Evolutionary conservation across 2,888 invertebrate species (phyloP).

Genomic region (Brachyptera risi): DNA sequence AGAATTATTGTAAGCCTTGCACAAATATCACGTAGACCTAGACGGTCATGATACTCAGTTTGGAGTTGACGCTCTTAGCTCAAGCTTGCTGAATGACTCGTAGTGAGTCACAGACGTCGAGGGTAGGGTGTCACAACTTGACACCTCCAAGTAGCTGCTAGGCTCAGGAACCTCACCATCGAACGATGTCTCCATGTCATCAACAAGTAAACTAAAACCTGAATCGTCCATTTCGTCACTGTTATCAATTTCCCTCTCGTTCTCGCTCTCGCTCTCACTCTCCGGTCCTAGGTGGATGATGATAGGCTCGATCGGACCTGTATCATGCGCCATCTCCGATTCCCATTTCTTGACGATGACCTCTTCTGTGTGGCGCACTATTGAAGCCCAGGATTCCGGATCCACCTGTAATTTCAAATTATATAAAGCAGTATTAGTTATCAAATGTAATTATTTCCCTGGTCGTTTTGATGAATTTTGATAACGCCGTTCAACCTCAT

Average conservation of each 20-base stretch:
- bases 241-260: no score
- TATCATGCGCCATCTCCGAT: neutral
- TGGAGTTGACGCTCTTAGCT: no score
- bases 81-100: no score
- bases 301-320: no score
- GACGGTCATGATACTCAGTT: no score
- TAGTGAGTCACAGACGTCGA: no score
- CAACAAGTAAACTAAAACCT: no score
- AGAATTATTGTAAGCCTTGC: no score
- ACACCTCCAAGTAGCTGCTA: neutral
- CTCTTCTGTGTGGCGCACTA: neutral
- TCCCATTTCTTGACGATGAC: neutral
- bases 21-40: no score
- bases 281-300: no score
- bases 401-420: neutral
- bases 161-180: neutral
- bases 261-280: no score
- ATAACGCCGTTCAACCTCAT: neutral
- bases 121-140: neutral
- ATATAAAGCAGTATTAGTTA: neutral
- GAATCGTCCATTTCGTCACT: no score
- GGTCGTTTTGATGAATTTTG: neutral
- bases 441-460: neutral
- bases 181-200: neutral
- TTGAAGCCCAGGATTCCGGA: neutral